A percentile compares a stretch with the other conserved stretches of the same genome.
Evolutionary conservation across 2,113 vertebrate genomes (phyloP).

Genomic region (Tragelaphus scriptus): DNA sequence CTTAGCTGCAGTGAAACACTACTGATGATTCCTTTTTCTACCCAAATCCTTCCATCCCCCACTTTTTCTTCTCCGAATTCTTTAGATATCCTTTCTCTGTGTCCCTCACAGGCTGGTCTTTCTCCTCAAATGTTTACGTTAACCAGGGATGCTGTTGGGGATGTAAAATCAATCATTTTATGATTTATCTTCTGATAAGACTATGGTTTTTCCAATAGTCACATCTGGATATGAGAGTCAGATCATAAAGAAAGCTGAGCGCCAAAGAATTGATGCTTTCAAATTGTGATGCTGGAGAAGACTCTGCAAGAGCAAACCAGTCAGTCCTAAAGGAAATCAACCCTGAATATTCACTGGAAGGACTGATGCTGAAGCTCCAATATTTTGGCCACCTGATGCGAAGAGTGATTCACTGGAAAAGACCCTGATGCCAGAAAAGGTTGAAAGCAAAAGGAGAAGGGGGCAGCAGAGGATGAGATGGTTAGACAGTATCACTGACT

Average conservation of each 20-base stretch:
- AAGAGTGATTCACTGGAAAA: not conserved
- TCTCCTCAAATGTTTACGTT: constrained; percentile 7
- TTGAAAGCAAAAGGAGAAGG: not conserved
- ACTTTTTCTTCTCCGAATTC: not conserved
- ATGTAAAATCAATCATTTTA: not conserved
- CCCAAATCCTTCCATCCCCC: not conserved
- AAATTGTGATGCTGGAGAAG: not conserved
- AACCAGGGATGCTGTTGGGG: not conserved
- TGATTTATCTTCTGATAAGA: not conserved
- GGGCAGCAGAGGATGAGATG: not conserved
- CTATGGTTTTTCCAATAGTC: not conserved
- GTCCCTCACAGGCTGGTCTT: not conserved
- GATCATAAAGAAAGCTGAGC: not conserved
- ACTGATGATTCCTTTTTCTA: not conserved
- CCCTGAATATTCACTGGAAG: not conserved
- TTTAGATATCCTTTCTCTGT: not conserved
- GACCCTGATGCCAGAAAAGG: not conserved
- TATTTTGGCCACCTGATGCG: not conserved
- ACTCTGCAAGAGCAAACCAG: not conserved
- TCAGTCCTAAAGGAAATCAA: not conserved
- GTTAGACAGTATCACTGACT: not conserved
- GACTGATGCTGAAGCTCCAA: not conserved
- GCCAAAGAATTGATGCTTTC: not conserved
- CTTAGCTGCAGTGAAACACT: not conserved
- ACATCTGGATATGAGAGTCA: not conserved